Conservation (phyloP, 92 coral and sea anemone genomes). For the Galaxea fascicularis region DNA sequence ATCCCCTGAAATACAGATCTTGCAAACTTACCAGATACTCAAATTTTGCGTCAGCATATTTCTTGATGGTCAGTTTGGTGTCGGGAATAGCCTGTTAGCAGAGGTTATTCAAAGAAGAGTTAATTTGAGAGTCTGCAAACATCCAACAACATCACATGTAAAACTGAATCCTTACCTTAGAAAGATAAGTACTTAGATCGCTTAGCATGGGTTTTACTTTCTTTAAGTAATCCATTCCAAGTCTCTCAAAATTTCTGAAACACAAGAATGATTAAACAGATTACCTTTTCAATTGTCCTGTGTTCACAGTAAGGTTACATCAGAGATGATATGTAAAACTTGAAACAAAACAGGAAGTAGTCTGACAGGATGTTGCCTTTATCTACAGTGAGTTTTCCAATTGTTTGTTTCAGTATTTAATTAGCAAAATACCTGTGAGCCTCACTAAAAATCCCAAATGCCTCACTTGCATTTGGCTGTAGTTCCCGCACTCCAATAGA, state of each 20-base stretch:
- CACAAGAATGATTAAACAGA: background rate
- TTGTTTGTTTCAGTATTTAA: background rate
- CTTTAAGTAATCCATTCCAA: conserved; percentile 95
- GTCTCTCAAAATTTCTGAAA: conserved; percentile 88
- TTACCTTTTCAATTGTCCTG: background rate
- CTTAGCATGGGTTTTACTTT: conserved; percentile 98
- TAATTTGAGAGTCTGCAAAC: background rate
- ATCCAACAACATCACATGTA: background rate
- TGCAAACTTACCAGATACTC: conserved; percentile 88
- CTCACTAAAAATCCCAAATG: conserved; percentile 93
- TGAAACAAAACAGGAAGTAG: background rate
- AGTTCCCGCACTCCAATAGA: conserved; percentile 97
- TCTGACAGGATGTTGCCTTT: background rate
- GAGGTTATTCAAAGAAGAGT: background rate
- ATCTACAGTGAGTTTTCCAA: background rate
- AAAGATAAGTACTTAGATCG: conserved; percentile 91
- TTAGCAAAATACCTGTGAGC: conserved; percentile 83
- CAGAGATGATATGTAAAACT: background rate
- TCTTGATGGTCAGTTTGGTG: conserved; percentile 91
- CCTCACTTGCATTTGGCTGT: conserved; percentile 99
- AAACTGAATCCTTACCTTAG: conserved; percentile 70
- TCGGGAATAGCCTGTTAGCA: conserved; percentile 97
- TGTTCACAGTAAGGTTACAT: background rate
- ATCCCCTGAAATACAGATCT: background rate
- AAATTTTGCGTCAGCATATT: conserved; percentile 99